Percentiles rank a stretch among this genome's conserved stretches.
These are phyloP conservation scores for Pogonocichla stellata DNA, from an alignment of 2,113 vertebrate species.

Conservation along the genomic window DNA sequence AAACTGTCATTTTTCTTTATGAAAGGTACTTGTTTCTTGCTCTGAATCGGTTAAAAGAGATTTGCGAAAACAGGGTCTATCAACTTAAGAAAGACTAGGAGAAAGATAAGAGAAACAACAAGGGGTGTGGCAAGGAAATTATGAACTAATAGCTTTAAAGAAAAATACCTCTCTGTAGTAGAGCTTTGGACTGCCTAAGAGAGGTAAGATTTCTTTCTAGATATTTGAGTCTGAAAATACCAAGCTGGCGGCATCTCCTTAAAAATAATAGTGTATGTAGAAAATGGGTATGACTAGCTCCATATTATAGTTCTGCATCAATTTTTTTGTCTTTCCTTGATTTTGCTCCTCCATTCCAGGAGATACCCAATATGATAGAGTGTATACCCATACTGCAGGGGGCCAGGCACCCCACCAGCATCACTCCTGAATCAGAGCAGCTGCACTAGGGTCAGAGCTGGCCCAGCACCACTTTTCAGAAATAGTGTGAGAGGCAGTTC, in stretches of 20 bases:
- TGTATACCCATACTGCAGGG: not conserved
- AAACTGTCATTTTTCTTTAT: not conserved
- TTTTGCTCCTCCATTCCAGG: not conserved
- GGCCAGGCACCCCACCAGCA: not conserved
- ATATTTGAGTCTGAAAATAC: not conserved
- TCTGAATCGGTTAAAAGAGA: not conserved
- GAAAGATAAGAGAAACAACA: not conserved
- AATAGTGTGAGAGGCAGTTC: not conserved
- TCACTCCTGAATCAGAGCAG: not conserved
- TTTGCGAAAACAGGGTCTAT: not conserved
- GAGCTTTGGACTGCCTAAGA: not conserved
- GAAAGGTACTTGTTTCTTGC: not conserved
- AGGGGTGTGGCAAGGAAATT: not conserved
- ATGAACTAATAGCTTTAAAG: not conserved
- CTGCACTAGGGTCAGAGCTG: not conserved
- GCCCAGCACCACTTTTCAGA: not conserved
- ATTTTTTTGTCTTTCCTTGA: not conserved
- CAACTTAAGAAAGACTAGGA: not conserved
- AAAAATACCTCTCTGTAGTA: not conserved
- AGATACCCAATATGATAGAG: rapidly evolving
- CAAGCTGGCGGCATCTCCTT: not conserved
- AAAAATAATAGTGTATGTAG: not conserved
- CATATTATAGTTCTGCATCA: not conserved
- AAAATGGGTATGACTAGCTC: not conserved
- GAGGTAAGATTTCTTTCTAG: not conserved